Base-by-base conservation (phyloP, 2,797 vertebrate genomes). In the Anniella stebbinsi region DNA sequence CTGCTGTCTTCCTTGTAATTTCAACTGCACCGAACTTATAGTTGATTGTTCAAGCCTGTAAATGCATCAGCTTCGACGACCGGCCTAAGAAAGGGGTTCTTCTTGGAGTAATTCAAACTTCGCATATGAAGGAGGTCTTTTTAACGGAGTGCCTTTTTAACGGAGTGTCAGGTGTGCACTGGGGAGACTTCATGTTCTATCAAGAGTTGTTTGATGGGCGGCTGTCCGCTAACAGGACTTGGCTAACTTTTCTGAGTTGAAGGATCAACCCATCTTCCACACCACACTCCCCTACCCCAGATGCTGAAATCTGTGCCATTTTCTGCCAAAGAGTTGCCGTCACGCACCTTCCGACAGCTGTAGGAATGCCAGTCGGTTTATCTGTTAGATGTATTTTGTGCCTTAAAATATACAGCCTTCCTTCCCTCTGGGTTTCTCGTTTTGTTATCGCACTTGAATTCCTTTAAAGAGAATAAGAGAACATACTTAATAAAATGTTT, bases 401-500 rank as follows among this genome's bases (percentile, higher is more conserved):
- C 93, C 93, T 95, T 94, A 80, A 93, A 90, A 82, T 81, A 80
- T 57, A 45, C 57, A 60, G 18, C 90, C 85, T 90, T 92, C 87
- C 48, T 45, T 94, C 93, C 87, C 88, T 48, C 41, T 80, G 18
- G 51, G 92, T 0, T 92, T 17, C 83, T 92, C 89, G 92, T 48
- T 86, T 81, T 92, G 93, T 38, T 90, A 89, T 84, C 91, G 89
- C 80, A 12, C 3, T 38, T 2, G 1, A 87, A 87, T 94, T 93
- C 77, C 95, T 93, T 77, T 94, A 93, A 91, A 80, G 83, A 92
- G 93, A 81, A 91, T 92, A 89, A 94, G 94, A 92, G 33, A 28
- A 28, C 8, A 4, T 87, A 72, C 81, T 54, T 33, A 88, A 88
- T 80, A 57, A 88, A 80, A 57, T 5, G 1, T 38, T 25, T 70